phyloP scores from a whole-genome alignment of 2,888 invertebrate species.

The Tribolium freemani region DNA sequence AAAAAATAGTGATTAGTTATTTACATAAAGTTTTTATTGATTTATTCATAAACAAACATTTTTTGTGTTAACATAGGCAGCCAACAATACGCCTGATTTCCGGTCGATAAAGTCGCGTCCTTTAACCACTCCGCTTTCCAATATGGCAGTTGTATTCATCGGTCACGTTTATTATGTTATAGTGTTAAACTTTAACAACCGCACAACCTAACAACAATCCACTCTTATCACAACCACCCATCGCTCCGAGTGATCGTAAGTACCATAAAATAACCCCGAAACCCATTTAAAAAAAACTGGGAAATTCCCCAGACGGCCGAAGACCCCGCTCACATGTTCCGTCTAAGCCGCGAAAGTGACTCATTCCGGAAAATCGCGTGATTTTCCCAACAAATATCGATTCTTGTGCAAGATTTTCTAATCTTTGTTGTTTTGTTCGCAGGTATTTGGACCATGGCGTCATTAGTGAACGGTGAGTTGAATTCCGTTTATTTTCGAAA shows the following conservation, averaged over 20 bases:
- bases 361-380: conserved; percentile 1
- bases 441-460: conserved; percentile 13
- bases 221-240: not conserved
- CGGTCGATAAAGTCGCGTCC: conserved; percentile 12
- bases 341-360: conserved; percentile 24
- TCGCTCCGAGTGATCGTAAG: conserved; percentile 4
- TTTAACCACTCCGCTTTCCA: conserved; percentile 35
- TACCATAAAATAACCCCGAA: not conserved
- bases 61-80: too few species aligned
- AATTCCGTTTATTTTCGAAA: conserved; percentile 6
- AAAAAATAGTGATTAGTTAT: too few species aligned
- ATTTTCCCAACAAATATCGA: not conserved
- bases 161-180: conserved; percentile 53
- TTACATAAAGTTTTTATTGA: too few species aligned
- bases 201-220: conserved; percentile 5
- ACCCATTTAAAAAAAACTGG: not conserved
- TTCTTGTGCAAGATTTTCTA: conserved; percentile 8
- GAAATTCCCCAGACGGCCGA: not conserved
- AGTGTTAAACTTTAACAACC: conserved; percentile 45
- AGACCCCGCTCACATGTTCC: conserved; percentile 26
- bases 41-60: too few species aligned
- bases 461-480: conserved; percentile 20
- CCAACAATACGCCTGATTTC: too few species aligned
- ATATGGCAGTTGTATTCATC: conserved; percentile 51
- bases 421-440: conserved; percentile 5